Conservation (phyloP, 1,140 invertebrate genomes). For the Odontomachus brunneus region DNA sequence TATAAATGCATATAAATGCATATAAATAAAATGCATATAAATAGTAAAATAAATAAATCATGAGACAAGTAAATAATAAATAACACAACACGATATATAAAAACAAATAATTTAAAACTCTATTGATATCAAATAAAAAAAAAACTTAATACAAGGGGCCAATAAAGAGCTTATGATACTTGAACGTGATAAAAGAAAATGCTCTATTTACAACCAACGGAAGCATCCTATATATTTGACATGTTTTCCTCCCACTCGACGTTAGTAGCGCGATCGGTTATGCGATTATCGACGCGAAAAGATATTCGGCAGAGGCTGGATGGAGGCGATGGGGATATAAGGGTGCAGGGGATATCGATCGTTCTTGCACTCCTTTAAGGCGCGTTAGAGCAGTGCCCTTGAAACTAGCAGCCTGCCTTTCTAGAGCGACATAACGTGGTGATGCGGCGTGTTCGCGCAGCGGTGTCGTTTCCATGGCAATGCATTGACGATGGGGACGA, state of each 20-base stretch:
- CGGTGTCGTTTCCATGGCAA: constrained; percentile 77
- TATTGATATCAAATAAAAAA: no score
- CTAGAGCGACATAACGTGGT: constrained; percentile 39
- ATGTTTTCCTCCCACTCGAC: neutral
- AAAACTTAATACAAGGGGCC: no score
- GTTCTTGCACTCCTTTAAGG: constrained; percentile 56
- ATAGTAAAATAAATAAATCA: no score
- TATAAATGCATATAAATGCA: no score
- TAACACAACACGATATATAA: no score
- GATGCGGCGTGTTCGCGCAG: constrained; percentile 48
- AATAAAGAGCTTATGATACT: no score
- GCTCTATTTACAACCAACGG: no score
- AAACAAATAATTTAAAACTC: no score
- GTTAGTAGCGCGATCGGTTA: neutral
- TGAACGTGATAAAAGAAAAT: no score
- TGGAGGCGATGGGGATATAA: constrained; percentile 12
- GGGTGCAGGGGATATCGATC: constrained; percentile 49
- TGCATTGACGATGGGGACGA: constrained; percentile 66
- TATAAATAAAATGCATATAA: no score
- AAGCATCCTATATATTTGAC: neutral
- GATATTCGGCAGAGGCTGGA: neutral
- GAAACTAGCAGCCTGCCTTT: constrained; percentile 58
- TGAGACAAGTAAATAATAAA: no score
- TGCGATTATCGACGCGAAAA: neutral
- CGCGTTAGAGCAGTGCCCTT: constrained; percentile 63